Evolutionary conservation across 2,888 invertebrate species (phyloP).

Genomic region (Villa cingulata): DNA sequence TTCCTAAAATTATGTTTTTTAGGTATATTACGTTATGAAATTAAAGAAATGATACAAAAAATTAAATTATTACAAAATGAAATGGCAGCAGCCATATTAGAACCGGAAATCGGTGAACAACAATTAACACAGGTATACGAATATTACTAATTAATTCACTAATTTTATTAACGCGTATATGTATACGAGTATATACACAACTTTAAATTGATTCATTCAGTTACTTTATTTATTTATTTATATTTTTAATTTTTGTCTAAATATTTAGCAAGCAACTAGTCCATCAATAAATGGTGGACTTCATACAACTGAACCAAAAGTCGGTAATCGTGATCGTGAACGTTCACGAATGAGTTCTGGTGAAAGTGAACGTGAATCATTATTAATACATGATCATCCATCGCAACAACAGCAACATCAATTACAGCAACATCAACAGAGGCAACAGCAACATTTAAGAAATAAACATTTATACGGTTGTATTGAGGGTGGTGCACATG

Average conservation of each 20-base stretch:
- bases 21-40: conserved; percentile 73
- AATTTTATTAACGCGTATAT: background rate
- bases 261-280: conserved; percentile 13
- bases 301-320: conserved; percentile 18
- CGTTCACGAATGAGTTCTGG: conserved; percentile 17
- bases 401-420: conserved; percentile 10
- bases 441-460: conserved; percentile 10
- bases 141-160: too few relatives aligned
- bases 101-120: conserved; percentile 22
- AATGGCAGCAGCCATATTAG: conserved; percentile 40
- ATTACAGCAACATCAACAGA: conserved; percentile 2
- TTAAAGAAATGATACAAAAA: conserved; percentile 84
- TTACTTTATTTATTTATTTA: too few relatives aligned
- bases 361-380: conserved; percentile 20
- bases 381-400: conserved; percentile 16
- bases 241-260: background rate
- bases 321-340: conserved; percentile 18
- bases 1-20: conserved; percentile 82
- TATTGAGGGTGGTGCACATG: conserved; percentile 11
- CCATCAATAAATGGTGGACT: conserved; percentile 19
- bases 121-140: conserved; percentile 17
- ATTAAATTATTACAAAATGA: conserved; percentile 65
- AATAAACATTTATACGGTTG: conserved; percentile 17
- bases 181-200: background rate
- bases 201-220: too few relatives aligned